Conservation (phyloP, 2,888 invertebrate species). For the Diplolepis rosae region DNA sequence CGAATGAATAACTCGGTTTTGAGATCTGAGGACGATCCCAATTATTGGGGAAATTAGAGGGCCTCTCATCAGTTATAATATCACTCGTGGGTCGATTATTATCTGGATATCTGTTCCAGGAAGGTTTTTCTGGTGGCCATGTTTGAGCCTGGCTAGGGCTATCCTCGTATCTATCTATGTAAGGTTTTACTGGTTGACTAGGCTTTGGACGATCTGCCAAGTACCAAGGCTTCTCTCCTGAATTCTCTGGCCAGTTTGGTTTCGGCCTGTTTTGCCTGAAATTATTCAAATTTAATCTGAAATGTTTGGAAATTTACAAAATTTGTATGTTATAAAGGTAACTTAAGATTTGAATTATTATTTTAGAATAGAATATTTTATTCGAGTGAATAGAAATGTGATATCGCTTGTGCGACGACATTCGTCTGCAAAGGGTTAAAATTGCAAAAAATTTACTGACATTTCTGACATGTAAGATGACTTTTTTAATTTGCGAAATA, state of each 20-base stretch:
- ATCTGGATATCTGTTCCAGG: constrained; percentile 70
- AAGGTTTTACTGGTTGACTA: constrained; percentile 40
- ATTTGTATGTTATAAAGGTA: too few species aligned
- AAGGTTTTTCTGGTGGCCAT: constrained; percentile 72
- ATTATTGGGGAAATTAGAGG: constrained; percentile 75
- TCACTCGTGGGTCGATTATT: constrained; percentile 67
- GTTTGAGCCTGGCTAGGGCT: constrained; percentile 65
- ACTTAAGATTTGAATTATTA: too few species aligned
- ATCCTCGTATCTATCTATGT: constrained; percentile 60
- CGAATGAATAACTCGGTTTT: constrained; percentile 55
- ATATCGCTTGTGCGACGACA: too few species aligned
- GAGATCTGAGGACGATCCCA: constrained; percentile 61
- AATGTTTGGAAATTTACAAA: too few species aligned
- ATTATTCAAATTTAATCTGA: not conserved
- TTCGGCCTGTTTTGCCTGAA: constrained; percentile 67
- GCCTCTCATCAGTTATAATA: constrained; percentile 77
- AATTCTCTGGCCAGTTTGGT: constrained; percentile 61
- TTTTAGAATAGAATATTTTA: too few species aligned
- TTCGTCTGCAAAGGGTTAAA: too few species aligned
- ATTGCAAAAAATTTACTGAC: too few species aligned
- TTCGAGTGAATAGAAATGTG: too few species aligned
- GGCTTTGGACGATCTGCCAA: constrained; percentile 38
- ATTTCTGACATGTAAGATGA: too few species aligned
- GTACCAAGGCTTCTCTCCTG: constrained; percentile 58
- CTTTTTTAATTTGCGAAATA: too few species aligned